These are phyloP conservation scores for Crax fasciolata DNA, from an alignment of 2,797 vertebrate species.

Conservation along the genomic window DNA sequence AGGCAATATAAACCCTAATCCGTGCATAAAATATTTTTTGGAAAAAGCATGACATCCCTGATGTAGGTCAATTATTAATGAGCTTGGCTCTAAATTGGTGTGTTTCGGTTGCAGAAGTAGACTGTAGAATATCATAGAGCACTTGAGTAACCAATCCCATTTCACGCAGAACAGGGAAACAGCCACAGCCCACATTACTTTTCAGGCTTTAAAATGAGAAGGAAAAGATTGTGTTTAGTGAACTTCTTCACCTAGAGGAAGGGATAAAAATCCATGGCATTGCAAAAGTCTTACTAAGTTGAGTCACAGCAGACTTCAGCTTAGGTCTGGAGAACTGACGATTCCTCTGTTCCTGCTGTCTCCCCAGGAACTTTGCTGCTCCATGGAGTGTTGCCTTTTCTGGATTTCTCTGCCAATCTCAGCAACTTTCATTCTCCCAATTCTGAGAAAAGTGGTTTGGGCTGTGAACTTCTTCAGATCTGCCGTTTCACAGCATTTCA, in stretches of 20 bases:
- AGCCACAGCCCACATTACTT: background rate
- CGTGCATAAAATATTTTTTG: constrained; percentile 59
- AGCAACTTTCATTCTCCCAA: background rate
- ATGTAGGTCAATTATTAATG: constrained; percentile 66
- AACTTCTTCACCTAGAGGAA: constrained; percentile 26
- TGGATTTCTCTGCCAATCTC: background rate
- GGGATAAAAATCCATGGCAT: constrained; percentile 25
- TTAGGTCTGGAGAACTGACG: background rate
- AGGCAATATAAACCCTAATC: constrained; percentile 20
- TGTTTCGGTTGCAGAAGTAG: constrained; percentile 48
- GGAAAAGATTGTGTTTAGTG: constrained; percentile 15
- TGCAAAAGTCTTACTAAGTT: constrained; percentile 16
- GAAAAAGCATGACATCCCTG: constrained; percentile 43
- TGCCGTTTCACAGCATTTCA: background rate
- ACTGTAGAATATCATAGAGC: constrained; percentile 34
- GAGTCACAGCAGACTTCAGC: background rate
- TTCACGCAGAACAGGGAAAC: constrained; percentile 41
- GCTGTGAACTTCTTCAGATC: background rate
- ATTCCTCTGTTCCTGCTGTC: background rate
- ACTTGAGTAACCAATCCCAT: background rate
- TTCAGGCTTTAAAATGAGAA: constrained; percentile 7
- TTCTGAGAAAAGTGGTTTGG: background rate
- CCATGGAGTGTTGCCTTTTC: background rate
- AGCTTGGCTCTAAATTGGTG: constrained; percentile 40
- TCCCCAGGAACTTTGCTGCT: background rate